Evolutionary conservation across 1,140 invertebrate species (phyloP).

Genomic region (Catajapyx aquilonaris): DNA sequence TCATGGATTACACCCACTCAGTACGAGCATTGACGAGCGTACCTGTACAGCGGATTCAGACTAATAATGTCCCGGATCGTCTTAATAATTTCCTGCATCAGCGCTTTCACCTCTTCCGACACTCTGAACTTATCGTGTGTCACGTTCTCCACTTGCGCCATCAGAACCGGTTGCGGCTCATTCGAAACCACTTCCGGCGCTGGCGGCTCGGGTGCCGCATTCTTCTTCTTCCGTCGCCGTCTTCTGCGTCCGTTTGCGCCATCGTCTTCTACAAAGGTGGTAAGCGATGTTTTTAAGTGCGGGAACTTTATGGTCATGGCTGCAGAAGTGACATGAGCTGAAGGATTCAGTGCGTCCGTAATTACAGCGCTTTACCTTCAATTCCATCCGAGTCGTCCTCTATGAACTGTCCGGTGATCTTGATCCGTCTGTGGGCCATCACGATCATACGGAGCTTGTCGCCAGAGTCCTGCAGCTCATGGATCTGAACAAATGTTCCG

Average conservation of each 20-base stretch:
- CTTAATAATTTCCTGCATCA: conserved; percentile 93
- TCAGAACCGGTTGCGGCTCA: conserved; percentile 41
- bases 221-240: conserved; percentile 8
- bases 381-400: conserved; percentile 28
- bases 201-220: background rate
- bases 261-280: conserved; percentile 10
- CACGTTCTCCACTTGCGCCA: conserved; percentile 91
- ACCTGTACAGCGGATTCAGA: conserved; percentile 83
- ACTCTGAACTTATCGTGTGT: conserved; percentile 71
- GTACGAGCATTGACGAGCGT: conserved; percentile 24
- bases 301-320: conserved; percentile 9
- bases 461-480: conserved; percentile 89
- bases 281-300: conserved; percentile 10
- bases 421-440: conserved; percentile 77
- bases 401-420: conserved; percentile 50
- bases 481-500: conserved; percentile 95
- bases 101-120: conserved; percentile 88
- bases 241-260: conserved; percentile 4
- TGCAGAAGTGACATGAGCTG: background rate
- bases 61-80: conserved; percentile 92
- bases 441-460: conserved; percentile 78
- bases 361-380: background rate
- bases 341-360: too few species aligned
- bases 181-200: conserved; percentile 7
- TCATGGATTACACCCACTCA: too few species aligned